phyloP scores from a whole-genome alignment of 1,140 invertebrate species.

The Eufriesea mexicana region DNA sequence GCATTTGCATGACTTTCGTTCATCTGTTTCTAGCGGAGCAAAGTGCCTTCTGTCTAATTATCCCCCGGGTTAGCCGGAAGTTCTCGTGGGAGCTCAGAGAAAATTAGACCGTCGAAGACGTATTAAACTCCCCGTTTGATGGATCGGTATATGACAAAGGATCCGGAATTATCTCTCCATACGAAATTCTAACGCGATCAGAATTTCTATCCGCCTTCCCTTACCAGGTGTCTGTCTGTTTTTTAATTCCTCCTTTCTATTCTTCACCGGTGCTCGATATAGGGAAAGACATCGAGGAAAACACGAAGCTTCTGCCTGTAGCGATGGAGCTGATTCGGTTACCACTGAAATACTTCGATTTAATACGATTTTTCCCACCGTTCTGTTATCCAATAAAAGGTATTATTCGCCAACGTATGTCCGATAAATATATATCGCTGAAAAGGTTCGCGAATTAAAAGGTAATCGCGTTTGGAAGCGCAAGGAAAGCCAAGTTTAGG shows the following conservation, averaged over 20 bases:
- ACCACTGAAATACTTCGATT: neutral
- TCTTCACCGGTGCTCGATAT: too few relatives aligned
- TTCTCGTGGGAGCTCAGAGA: neutral
- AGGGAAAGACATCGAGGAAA: neutral
- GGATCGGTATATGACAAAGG: neutral
- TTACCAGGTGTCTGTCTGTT: neutral
- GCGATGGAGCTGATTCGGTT: neutral
- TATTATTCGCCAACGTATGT: too few relatives aligned
- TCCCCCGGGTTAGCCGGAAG: neutral
- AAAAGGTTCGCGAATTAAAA: too few relatives aligned
- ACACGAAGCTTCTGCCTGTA: neutral
- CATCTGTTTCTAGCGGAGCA: neutral
- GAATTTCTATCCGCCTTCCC: neutral
- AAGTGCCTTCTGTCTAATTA: conserved; percentile 37
- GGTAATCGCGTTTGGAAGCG: too few relatives aligned
- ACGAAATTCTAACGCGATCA: too few relatives aligned
- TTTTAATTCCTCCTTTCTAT: neutral
- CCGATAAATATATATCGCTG: too few relatives aligned
- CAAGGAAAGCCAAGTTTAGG: too few relatives aligned
- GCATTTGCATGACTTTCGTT: conserved; percentile 32
- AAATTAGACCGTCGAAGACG: conserved; percentile 24
- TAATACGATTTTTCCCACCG: too few relatives aligned
- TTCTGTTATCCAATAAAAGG: neutral
- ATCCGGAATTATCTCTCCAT: neutral
- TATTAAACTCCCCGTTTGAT: conserved; percentile 16